phyloP scores from a whole-genome alignment of 2,797 vertebrate genomes.

The Oreochromis mossambicus region DNA sequence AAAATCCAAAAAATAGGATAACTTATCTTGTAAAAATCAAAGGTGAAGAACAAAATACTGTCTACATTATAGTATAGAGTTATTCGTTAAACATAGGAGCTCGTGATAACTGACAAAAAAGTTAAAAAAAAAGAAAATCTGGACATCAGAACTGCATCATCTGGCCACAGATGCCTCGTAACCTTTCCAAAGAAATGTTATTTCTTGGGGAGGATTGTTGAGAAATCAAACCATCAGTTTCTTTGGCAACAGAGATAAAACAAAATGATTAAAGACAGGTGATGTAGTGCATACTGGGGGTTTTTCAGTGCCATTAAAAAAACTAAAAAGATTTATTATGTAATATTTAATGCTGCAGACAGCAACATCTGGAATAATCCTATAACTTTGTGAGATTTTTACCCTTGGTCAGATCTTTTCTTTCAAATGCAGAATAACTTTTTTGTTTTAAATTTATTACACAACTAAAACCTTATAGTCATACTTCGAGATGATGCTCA shows the following conservation, averaged over 20 bases:
- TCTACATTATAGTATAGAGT: background rate
- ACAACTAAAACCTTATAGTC: background rate
- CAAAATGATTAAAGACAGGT: conserved; percentile 27
- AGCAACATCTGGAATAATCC: conserved; percentile 11
- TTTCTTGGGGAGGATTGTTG: conserved; percentile 8
- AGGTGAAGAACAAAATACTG: background rate
- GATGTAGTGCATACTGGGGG: background rate
- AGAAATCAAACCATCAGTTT: conserved; percentile 23
- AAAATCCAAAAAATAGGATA: too few relatives aligned
- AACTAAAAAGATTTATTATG: conserved; percentile 17
- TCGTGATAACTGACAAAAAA: background rate
- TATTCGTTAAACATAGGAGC: background rate
- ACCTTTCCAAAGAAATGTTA: background rate
- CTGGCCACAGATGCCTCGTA: conserved; percentile 2
- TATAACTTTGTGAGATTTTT: background rate
- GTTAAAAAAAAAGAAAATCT: background rate
- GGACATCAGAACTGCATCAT: background rate
- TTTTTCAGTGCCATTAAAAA: background rate
- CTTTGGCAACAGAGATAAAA: conserved; percentile 12
- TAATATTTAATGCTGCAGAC: conserved; percentile 19
- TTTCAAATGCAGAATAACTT: background rate
- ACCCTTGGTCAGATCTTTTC: background rate
- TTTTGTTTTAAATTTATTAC: background rate
- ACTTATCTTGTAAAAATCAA: background rate
- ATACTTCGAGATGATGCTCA: background rate